Base-by-base conservation (phyloP, 2,888 invertebrate genomes). In the Agrochola lychnidis region DNA sequence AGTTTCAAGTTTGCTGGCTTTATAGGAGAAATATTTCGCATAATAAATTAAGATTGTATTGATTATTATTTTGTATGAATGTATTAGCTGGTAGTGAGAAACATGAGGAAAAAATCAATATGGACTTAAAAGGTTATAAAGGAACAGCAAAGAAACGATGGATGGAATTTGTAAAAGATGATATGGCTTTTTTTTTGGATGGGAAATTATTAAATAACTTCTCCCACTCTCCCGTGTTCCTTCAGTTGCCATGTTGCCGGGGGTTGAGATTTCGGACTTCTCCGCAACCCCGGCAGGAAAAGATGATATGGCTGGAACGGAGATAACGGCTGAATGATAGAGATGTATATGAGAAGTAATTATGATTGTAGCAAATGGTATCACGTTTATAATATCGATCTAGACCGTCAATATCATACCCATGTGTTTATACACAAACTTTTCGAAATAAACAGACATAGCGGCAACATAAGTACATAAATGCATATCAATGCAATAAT, bases 391-490 rank as follows among this genome's bases (percentile, higher is more conserved):
- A 40, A 25, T 14, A 61, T 61, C 40, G 30, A 53, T 57, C 12
- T 16, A 57, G 19, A 30, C 9, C n/a, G 4, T 14, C 22, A 51
- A 14, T 53, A 25, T 36, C 36, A 36, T 10, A 53, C 36, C 30
- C 45, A 82, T 76, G 56, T 79, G 76, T 81, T 51, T 36, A 59
- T 59, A 40, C 22, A 62, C 45, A 61, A n/a, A 51, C 30, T 25
- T 67, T 56, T 70, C n/a, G 36, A 51, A 63, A 62, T 71, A 79
- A 51, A 83, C n/a, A 69, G 64, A 79, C 69, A 62, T 79, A 42
- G 48, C 48, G 62, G 61, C 51, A 63, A 48, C 36, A 70, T 70
- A 73, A 70, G 51, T 67, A 80, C 57, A 57, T 75, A 62, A 57
- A 67, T 79, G 53, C 59, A 83, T 62, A 73, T 63, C 51, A 19